These are phyloP conservation scores for Drosophila lacicola DNA, from an alignment of 2,888 invertebrate genomes.

Conservation along the genomic window DNA sequence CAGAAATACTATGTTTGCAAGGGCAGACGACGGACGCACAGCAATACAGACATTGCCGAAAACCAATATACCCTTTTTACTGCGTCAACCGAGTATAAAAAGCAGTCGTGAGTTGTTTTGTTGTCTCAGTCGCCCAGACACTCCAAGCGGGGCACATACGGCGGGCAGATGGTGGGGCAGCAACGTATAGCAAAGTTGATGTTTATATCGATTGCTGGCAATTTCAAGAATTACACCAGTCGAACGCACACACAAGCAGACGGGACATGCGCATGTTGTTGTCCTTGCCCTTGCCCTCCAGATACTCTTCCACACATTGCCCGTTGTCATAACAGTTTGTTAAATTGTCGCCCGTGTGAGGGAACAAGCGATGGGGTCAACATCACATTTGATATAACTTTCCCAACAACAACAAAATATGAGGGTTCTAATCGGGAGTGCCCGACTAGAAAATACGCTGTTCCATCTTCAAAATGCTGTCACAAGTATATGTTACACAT, in stretches of 20 bases:
- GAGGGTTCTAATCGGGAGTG: background rate
- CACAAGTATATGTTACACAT: too few relatives aligned
- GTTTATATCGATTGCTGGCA: constrained; percentile 79
- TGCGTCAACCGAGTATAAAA: background rate
- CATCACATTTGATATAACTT: constrained; percentile 26
- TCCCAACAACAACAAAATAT: background rate
- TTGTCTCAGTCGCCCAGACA: constrained; percentile 55
- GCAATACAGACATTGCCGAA: background rate
- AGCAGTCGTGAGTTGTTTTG: constrained; percentile 36
- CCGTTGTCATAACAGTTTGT: constrained; percentile 14
- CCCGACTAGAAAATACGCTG: background rate
- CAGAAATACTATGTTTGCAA: background rate
- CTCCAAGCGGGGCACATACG: constrained; percentile 26
- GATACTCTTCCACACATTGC: background rate
- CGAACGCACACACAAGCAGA: constrained; percentile 35
- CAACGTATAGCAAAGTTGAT: constrained; percentile 70
- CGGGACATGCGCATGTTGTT: constrained; percentile 62
- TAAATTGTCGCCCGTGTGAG: constrained; percentile 6
- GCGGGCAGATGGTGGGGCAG: constrained; percentile 17
- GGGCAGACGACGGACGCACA: background rate
- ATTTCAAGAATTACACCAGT: constrained; percentile 73
- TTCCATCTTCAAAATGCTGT: background rate
- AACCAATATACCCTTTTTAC: background rate
- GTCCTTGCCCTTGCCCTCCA: constrained; percentile 20
- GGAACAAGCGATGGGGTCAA: constrained; percentile 14